phyloP scores from a whole-genome alignment of 2,113 vertebrate genomes.

The Nymphicus hollandicus region DNA sequence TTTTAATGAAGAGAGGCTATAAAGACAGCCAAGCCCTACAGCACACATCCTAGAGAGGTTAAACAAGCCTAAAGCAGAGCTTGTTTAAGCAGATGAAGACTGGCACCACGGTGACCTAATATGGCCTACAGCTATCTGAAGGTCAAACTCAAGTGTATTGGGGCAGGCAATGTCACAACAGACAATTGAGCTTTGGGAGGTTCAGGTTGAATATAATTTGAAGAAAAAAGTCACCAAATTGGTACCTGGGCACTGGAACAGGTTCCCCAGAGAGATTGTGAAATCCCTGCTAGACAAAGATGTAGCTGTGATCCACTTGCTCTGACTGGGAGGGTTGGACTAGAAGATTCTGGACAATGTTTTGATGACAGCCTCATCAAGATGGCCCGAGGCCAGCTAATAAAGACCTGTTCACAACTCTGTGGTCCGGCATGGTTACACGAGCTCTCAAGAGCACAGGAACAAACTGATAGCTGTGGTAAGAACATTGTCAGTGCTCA shows the following conservation, averaged over 20 bases:
- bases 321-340: neutral
- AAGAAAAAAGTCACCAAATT: neutral
- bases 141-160: neutral
- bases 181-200: neutral
- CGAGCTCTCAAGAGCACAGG: neutral
- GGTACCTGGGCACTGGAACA: neutral
- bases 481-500: neutral
- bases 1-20: neutral
- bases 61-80: neutral
- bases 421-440: neutral
- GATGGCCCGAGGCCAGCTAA: neutral
- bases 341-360: neutral
- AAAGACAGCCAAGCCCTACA: neutral
- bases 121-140: neutral
- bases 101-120: neutral
- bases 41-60: neutral
- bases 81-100: neutral
- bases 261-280: neutral
- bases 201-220: neutral
- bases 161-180: neutral
- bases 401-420: neutral
- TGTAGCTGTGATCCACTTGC: neutral
- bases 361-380: neutral
- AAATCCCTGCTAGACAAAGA: neutral
- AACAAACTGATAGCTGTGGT: neutral